phyloP scores from a whole-genome alignment of 2,888 invertebrate genomes.

The Acanthococcus lagerstroemiae region DNA sequence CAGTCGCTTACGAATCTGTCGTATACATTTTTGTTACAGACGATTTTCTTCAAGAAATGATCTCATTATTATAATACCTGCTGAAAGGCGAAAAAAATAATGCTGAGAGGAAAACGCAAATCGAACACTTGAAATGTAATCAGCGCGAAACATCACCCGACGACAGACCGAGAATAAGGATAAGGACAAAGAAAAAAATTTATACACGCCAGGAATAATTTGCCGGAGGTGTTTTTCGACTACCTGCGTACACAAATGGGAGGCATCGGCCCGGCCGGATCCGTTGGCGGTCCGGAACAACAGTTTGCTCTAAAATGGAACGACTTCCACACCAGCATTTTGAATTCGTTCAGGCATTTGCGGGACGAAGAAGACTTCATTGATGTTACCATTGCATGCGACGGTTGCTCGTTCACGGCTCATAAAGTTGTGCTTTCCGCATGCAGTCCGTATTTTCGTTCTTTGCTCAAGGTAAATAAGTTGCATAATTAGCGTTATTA shows the following conservation, averaged over 20 bases:
- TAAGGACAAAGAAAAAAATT: not conserved
- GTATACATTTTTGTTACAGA: no score
- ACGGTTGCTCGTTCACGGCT: conserved; percentile 71
- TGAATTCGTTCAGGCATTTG: conserved; percentile 78
- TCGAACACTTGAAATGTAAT: not conserved
- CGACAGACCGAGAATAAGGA: not conserved
- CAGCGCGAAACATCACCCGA: not conserved
- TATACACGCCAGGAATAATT: not conserved
- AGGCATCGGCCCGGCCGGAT: conserved; percentile 36
- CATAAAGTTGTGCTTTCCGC: conserved; percentile 86
- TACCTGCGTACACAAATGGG: conserved; percentile 35
- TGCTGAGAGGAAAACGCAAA: not conserved
- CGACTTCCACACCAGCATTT: conserved; percentile 84
- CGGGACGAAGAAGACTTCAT: conserved; percentile 86
- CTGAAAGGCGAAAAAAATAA: not conserved
- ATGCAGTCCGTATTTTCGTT: conserved; percentile 84
- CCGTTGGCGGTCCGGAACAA: conserved; percentile 50
- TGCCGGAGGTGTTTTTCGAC: not conserved
- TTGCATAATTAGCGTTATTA: no score
- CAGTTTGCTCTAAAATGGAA: conserved; percentile 91
- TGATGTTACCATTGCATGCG: conserved; percentile 85
- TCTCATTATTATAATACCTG: conserved; percentile 11
- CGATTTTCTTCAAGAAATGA: not conserved
- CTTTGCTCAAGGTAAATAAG: conserved; percentile 59
- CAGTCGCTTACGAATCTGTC: no score